Conservation (phyloP, 2,888 invertebrate genomes). For the Chirona hameri region DNA sequence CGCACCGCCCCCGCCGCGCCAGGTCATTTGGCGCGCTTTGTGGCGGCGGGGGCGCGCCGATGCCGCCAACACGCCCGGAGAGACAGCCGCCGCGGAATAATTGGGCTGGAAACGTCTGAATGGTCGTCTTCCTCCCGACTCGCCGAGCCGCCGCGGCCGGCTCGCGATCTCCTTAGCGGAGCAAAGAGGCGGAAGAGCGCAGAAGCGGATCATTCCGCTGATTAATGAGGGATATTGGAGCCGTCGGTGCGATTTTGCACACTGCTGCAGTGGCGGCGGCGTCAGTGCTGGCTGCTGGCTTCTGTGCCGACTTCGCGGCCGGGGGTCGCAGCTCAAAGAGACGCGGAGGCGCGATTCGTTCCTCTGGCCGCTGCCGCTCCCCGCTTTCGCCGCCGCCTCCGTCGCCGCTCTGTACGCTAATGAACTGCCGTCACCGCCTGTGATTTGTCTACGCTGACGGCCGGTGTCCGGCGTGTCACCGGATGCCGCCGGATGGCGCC, state of each 20-base stretch:
- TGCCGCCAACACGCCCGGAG: neutral
- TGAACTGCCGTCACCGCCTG: neutral
- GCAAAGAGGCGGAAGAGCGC: neutral
- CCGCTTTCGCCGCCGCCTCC: no score
- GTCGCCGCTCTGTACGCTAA: neutral
- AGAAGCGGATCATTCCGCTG: neutral
- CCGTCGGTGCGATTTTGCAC: neutral
- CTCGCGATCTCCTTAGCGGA: neutral
- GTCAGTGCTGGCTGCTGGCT: neutral
- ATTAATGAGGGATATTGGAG: neutral
- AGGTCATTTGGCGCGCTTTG: constrained; percentile 27
- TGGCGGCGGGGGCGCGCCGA: constrained; percentile 13
- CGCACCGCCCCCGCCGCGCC: constrained; percentile 10
- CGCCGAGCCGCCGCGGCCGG: neutral
- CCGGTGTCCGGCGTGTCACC: no score
- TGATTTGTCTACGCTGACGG: no score
- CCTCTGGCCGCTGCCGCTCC: neutral
- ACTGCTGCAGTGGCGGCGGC: neutral
- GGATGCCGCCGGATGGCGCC: no score
- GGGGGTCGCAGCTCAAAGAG: neutral
- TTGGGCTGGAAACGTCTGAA: constrained; percentile 27
- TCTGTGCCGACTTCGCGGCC: neutral
- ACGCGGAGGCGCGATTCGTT: neutral
- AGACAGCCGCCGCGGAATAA: neutral
- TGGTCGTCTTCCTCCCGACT: neutral